Conservation (phyloP, 2,113 vertebrate genomes). For the Sander lucioperca region DNA sequence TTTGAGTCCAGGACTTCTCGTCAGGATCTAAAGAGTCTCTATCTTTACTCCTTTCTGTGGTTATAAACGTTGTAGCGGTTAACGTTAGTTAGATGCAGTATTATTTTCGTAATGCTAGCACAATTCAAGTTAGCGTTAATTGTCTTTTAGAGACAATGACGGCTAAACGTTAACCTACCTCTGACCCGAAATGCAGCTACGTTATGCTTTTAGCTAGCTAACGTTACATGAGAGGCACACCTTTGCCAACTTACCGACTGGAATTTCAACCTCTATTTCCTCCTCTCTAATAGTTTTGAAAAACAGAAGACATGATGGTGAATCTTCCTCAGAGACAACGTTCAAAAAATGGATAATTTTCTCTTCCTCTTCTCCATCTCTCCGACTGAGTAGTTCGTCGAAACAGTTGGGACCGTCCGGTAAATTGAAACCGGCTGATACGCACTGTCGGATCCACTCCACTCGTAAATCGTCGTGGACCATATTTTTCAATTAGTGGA, state of each 20-base stretch:
- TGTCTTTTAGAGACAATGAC: too few relatives aligned
- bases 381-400: conserved; percentile 87
- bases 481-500: conserved; percentile 51
- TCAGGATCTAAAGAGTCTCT: neutral
- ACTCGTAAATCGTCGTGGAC: conserved; percentile 87
- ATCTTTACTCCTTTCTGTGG: conserved; percentile 11
- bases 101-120: neutral
- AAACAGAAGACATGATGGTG: conserved; percentile 83
- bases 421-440: conserved; percentile 79
- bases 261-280: conserved; percentile 77
- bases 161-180: neutral
- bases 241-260: conserved; percentile 75
- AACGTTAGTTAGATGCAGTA: neutral
- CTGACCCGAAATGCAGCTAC: neutral
- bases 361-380: conserved; percentile 80
- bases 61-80: neutral
- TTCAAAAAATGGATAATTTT: conserved; percentile 85
- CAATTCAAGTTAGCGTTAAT: neutral
- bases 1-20: neutral
- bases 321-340: conserved; percentile 66
- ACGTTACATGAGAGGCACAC: neutral
- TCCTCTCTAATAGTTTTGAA: conserved; percentile 77
- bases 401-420: conserved; percentile 75
- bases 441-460: conserved; percentile 88
- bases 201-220: neutral